Conservation (phyloP, 2,888 invertebrate species). For the Brachyptera putata region DNA sequence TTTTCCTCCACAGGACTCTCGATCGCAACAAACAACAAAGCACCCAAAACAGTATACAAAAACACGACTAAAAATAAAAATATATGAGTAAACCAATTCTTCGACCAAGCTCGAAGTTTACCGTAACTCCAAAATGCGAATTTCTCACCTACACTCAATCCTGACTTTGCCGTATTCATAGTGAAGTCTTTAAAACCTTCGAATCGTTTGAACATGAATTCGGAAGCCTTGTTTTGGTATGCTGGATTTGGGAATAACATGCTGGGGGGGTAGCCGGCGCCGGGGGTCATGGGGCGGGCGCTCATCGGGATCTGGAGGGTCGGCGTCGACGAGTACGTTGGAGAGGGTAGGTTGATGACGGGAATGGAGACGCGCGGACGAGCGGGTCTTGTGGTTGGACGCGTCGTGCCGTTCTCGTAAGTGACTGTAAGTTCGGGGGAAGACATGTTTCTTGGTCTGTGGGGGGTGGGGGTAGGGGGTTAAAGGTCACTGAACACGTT, state of each 20-base stretch:
- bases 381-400: slow-evolving; percentile 16
- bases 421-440: slow-evolving; percentile 26
- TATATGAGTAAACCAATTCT: slow-evolving; percentile 84
- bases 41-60: slow-evolving; percentile 77
- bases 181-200: slow-evolving; percentile 73
- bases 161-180: slow-evolving; percentile 65
- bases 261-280: slow-evolving; percentile 32
- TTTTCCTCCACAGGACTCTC: slow-evolving; percentile 59
- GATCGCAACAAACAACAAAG: slow-evolving; percentile 69
- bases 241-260: slow-evolving; percentile 39
- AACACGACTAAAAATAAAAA: slow-evolving; percentile 74
- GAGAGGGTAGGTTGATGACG: slow-evolving; percentile 23
- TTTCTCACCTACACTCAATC: slow-evolving; percentile 79
- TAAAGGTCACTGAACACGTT: too few species aligned
- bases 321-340: slow-evolving; percentile 34
- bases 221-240: slow-evolving; percentile 65
- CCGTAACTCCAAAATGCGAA: slow-evolving; percentile 70
- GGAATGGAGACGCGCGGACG: slow-evolving; percentile 28
- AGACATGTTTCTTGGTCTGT: slow-evolving; percentile 28
- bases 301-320: slow-evolving; percentile 36
- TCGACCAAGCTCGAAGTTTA: slow-evolving; percentile 63
- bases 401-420: slow-evolving; percentile 6
- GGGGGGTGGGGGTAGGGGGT: too few species aligned
- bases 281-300: slow-evolving; percentile 45
- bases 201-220: slow-evolving; percentile 76